A percentile compares a stretch with the other conserved stretches of the same genome.
phyloP scores from a whole-genome alignment of 2,113 vertebrate species.

The Tinamus guttatus region DNA sequence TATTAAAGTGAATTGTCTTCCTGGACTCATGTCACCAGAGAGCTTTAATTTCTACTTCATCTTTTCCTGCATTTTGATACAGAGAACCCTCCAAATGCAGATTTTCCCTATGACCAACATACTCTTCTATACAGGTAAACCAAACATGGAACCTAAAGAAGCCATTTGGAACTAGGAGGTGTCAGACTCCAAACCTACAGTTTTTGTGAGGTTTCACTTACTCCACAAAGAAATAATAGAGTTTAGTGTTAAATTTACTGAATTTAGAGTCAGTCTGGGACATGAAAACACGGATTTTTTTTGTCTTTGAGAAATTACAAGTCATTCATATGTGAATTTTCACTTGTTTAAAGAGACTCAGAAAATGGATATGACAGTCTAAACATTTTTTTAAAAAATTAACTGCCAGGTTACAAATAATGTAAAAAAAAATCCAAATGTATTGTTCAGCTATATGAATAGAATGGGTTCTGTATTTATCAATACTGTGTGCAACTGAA shows the following conservation, averaged over 20 bases:
- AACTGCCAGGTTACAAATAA: background rate
- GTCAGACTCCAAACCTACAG: background rate
- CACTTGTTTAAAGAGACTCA: background rate
- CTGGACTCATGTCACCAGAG: background rate
- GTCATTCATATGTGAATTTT: background rate
- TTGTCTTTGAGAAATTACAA: background rate
- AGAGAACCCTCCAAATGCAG: background rate
- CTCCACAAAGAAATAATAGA: background rate
- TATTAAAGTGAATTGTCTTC: background rate
- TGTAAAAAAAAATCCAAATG: background rate
- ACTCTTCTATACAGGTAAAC: background rate
- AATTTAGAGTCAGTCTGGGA: background rate
- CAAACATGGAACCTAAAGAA: background rate
- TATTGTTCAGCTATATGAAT: background rate
- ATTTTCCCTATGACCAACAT: background rate
- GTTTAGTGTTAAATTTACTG: background rate
- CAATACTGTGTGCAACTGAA: background rate
- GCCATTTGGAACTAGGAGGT: background rate
- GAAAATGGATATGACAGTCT: background rate
- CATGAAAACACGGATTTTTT: background rate
- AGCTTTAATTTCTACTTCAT: background rate
- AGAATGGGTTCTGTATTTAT: background rate
- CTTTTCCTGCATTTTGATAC: background rate
- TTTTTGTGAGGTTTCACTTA: background rate
- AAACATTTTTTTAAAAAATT: background rate